Conservation (phyloP, 2,888 invertebrate genomes). For the Celastrina argiolus region DNA sequence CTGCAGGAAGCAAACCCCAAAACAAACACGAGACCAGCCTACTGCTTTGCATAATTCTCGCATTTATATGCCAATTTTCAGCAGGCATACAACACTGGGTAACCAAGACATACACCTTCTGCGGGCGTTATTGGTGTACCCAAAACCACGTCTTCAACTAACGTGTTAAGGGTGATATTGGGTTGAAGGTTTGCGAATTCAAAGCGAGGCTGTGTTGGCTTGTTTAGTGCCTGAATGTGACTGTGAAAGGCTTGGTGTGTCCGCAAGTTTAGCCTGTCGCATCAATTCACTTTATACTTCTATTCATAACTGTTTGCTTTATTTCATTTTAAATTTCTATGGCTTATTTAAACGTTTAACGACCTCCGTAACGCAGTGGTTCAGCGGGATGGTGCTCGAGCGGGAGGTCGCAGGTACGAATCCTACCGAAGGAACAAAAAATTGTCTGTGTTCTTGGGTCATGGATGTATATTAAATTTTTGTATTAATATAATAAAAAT, state of each 20-base stretch:
- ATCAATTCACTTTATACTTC: conserved; percentile 19
- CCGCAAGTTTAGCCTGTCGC: conserved; percentile 28
- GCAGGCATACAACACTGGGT: conserved; percentile 30
- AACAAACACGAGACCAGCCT: conserved; percentile 45
- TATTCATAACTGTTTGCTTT: conserved; percentile 11
- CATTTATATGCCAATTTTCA: conserved; percentile 37
- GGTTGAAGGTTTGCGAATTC: conserved; percentile 6
- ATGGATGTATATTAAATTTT: no score
- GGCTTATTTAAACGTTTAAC: no score
- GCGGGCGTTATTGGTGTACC: conserved; percentile 19
- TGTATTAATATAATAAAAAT: no score
- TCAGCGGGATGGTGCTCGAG: no score
- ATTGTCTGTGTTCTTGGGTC: no score
- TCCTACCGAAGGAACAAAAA: no score
- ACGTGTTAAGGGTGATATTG: conserved; percentile 17
- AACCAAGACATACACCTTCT: conserved; percentile 27
- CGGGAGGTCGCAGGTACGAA: no score
- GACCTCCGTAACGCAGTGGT: no score
- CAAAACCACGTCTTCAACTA: conserved; percentile 26
- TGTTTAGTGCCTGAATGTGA: conserved; percentile 30
- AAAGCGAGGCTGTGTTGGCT: conserved; percentile 15
- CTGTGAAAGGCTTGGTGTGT: conserved; percentile 32
- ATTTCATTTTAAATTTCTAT: not conserved
- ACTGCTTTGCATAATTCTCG: conserved; percentile 55
- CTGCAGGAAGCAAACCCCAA: conserved; percentile 36